Evolutionary conservation across 2,113 vertebrate genomes (phyloP).

Genomic region (Theristicus caerulescens): DNA sequence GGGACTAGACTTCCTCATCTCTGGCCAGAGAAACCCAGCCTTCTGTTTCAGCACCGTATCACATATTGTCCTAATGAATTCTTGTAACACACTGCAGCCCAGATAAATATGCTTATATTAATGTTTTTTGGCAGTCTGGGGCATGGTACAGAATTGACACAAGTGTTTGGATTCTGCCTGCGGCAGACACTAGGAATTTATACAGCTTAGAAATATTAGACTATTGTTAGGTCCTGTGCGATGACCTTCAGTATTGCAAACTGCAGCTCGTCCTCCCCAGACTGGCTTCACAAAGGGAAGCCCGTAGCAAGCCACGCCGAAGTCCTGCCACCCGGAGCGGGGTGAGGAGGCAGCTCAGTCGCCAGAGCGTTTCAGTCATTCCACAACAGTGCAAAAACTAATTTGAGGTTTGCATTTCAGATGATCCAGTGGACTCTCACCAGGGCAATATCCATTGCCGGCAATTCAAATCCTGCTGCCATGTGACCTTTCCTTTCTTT

Average conservation of each 20-base stretch:
- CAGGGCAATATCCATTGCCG: not conserved
- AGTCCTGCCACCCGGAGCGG: not conserved
- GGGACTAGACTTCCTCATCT: conserved; percentile 78
- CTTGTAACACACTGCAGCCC: conserved; percentile 66
- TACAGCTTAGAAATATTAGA: not conserved
- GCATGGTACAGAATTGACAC: conserved; percentile 70
- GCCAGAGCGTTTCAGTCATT: not conserved
- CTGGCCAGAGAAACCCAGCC: conserved; percentile 68
- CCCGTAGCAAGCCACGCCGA: not conserved
- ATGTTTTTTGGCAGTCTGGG: conserved; percentile 65
- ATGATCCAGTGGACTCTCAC: not conserved
- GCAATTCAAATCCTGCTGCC: not conserved
- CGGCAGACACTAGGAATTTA: conserved; percentile 56
- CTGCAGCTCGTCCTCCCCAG: not conserved
- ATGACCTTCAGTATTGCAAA: not conserved
- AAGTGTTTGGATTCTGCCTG: conserved; percentile 52
- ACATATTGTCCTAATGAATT: conserved; percentile 79
- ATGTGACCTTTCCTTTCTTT: not conserved
- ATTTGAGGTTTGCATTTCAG: not conserved
- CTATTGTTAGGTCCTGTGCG: not conserved
- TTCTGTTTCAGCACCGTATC: conserved; percentile 81
- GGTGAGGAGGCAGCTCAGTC: not conserved
- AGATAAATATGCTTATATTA: conserved; percentile 73
- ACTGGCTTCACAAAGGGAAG: not conserved
- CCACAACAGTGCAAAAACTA: not conserved